phyloP scores from a whole-genome alignment of 1,140 invertebrate genomes.

The Drosophila chauvacae region DNA sequence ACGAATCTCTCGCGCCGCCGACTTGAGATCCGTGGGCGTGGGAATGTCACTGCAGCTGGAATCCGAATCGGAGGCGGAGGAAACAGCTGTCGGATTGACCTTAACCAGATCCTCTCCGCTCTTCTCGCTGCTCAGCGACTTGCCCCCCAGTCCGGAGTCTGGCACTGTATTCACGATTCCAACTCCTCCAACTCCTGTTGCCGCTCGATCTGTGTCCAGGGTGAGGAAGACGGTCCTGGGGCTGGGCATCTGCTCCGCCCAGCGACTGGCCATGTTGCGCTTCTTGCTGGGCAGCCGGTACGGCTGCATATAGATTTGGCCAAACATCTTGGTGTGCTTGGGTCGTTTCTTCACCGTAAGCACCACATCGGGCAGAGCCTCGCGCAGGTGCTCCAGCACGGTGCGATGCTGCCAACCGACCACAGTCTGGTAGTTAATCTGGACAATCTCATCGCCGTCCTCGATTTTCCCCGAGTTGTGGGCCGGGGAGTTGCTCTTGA shows the following conservation, averaged over 20 bases:
- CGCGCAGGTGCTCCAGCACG: conserved; percentile 90
- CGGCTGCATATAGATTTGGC: conserved; percentile 92
- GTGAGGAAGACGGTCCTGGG: conserved; percentile 88
- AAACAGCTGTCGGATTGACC: conserved; percentile 35
- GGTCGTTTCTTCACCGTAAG: conserved; percentile 94
- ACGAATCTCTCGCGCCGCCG: conserved; percentile 81
- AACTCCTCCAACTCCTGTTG: conserved; percentile 75
- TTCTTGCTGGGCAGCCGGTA: conserved; percentile 91
- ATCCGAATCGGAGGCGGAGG: conserved; percentile 82
- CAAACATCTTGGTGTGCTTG: conserved; percentile 92
- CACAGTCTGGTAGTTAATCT: conserved; percentile 96
- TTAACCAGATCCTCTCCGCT: conserved; percentile 15
- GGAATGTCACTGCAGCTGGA: conserved; percentile 83
- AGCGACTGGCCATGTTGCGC: conserved; percentile 87
- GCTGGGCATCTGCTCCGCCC: conserved; percentile 87
- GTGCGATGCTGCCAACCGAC: conserved; percentile 94
- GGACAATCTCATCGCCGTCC: conserved; percentile 96
- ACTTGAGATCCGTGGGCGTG: conserved; percentile 77
- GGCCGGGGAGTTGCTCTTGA: conserved; percentile 93
- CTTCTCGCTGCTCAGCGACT: conserved; percentile 9
- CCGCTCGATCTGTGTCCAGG: conserved; percentile 85
- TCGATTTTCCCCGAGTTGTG: conserved; percentile 95
- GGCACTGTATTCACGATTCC: conserved; percentile 41
- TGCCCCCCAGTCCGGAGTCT: conserved; percentile 6
- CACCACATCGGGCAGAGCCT: conserved; percentile 92